Conservation (phyloP, 2,888 invertebrate species). For the Lepidochrysops patricia region DNA sequence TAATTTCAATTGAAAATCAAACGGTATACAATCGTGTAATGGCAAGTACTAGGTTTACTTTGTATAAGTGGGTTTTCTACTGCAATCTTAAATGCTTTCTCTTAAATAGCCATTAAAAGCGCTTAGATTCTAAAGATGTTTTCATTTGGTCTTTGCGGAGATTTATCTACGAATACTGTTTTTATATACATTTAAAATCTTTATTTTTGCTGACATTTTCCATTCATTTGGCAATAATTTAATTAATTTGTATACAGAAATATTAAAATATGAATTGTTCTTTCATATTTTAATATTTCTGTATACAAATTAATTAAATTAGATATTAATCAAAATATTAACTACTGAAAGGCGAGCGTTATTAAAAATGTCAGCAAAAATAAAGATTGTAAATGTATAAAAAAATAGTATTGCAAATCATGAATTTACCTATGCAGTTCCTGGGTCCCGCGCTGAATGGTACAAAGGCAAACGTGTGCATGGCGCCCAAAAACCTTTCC, state of each 20-base stretch:
- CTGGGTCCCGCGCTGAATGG: slow-evolving; percentile 37
- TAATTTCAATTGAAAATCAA: background rate
- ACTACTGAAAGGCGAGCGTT: too few species aligned
- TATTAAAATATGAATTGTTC: background rate
- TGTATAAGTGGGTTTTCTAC: background rate
- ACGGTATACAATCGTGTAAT: background rate
- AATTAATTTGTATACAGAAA: background rate
- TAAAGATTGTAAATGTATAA: background rate
- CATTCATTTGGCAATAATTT: too few species aligned
- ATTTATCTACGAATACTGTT: background rate
- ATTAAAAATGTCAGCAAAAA: background rate
- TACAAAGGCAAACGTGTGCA: slow-evolving; percentile 31
- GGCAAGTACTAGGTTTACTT: background rate
- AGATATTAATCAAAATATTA: too few species aligned
- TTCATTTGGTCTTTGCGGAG: background rate
- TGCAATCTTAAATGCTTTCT: slow-evolving; percentile 5
- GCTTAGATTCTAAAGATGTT: background rate
- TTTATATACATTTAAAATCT: slow-evolving; percentile 1
- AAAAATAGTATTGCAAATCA: too few species aligned
- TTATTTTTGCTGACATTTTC: background rate
- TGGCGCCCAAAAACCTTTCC: slow-evolving; percentile 30
- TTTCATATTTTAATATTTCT: background rate
- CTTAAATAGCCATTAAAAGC: slow-evolving; percentile 6
- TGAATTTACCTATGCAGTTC: slow-evolving; percentile 33
- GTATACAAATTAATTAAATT: background rate